Base-by-base conservation (phyloP, 2,888 invertebrate species). In the Colostygia pectinataria region DNA sequence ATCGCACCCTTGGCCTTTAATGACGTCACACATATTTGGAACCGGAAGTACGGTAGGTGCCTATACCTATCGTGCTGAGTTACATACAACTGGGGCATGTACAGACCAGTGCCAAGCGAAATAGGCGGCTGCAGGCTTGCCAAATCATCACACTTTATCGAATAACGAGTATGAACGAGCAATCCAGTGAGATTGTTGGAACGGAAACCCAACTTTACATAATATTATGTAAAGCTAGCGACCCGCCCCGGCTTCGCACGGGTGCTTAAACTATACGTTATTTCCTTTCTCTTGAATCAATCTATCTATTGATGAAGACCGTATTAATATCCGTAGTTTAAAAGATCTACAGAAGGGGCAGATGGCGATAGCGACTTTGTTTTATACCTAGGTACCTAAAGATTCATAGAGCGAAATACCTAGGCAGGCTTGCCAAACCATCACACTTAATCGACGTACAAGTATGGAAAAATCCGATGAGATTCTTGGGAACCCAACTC, bases 71-170 rank as follows among this genome's bases (percentile, higher is more conserved):
- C 15, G 10, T 40, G 45, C 32, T n/a, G 10, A 34, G 36, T 33
- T 33, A 18, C 12, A 27, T 33, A 18, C 12, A 27, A 40, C 29
- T 32, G 20, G 51, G 29, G 10, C 38, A 39, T 37, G 33, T 33
- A 31, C 29, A 28, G 46, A 13, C 38, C 46, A 42, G 46, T 53
- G 53, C 53, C 54, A 49, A 40, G 38, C 23, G 34, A 57, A 53
- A 44, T 48, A 31, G 52, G 42, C 40, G 12, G 20, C 14, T 40
- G 43, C 29, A 28, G 20, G 31, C 29, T 31, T 53, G 53, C 57
- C 55, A 58, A 55, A 45, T 18, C 41, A 49, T 47, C 50, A 49
- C 50, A 49, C 34, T 27, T 44, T 41, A 55, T 51, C 40, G 43
- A 46, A 15, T 33, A 33, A 52, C 38, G 33, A 29, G 36, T 7